Conservation (phyloP, 2,797 vertebrate genomes). For the Cynopterus sphinx region DNA sequence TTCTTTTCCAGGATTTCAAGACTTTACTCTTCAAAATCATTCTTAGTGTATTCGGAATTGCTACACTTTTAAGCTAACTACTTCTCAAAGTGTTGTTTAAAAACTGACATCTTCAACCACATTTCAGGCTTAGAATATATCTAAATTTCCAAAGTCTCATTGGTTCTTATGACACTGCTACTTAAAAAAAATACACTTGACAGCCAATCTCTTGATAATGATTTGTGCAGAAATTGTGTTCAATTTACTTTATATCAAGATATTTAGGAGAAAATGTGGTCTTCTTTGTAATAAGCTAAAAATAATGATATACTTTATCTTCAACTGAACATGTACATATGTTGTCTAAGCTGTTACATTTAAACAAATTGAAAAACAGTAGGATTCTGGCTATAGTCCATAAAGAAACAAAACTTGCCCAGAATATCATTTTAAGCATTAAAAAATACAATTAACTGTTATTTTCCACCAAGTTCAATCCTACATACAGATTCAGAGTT, state of each 20-base stretch:
- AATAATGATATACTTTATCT: constrained; percentile 80
- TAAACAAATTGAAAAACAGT: constrained; percentile 81
- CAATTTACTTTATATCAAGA: constrained; percentile 83
- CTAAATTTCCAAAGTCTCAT: constrained; percentile 83
- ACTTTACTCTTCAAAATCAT: constrained; percentile 85
- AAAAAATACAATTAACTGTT: constrained; percentile 67
- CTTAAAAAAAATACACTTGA: constrained; percentile 78
- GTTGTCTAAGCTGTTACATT: constrained; percentile 75
- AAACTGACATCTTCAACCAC: constrained; percentile 85
- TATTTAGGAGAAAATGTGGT: constrained; percentile 78
- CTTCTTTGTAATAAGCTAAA: constrained; percentile 78
- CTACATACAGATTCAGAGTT: constrained; percentile 1
- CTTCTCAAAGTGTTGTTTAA: constrained; percentile 86
- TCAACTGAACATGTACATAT: constrained; percentile 74
- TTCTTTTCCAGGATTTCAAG: constrained; percentile 79
- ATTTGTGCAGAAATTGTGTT: constrained; percentile 83
- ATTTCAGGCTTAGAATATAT: constrained; percentile 81
- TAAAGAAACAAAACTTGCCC: constrained; percentile 73
- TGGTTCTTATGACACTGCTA: constrained; percentile 75
- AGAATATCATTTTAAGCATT: constrained; percentile 64
- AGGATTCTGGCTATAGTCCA: constrained; percentile 68
- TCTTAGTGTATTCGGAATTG: constrained; percentile 83
- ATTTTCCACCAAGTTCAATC: constrained; percentile 56
- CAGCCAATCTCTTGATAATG: constrained; percentile 83
- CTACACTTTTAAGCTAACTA: constrained; percentile 86